Base-by-base conservation (phyloP, 2,113 vertebrate genomes). In the Mola mola region DNA sequence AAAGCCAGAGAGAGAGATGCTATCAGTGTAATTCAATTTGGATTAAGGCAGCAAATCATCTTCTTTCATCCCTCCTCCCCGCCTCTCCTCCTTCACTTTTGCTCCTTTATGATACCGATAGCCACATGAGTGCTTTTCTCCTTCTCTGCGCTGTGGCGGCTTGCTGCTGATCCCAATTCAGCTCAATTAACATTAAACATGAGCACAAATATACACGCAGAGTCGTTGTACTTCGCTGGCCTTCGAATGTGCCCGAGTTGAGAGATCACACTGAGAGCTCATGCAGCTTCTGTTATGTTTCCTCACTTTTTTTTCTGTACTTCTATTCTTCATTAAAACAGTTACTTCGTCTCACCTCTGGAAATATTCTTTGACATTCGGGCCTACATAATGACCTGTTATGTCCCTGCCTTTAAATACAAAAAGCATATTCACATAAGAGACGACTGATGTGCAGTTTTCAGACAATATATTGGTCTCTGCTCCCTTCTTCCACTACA, bases 21-120 rank as follows among this genome's bases (percentile, higher is more conserved):
- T 82, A 85, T 86, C 79, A 15, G 6, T 22, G 49, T 78, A 85
- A 87, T 87, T 87, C 72, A 85, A 85, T 88, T 85, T 83, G 80
- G 82, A 87, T 83, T 88, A 78, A 79, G 13, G 36, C 75, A 24
- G 64, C 60, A 75, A 88, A 85, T 78, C 82, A 68, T 72, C 66
- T 79, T 47, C 68, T 77, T 75, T 77, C 73, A 72, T 81, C 60
- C 71, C 33, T 49, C 55, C 66, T 64, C 46, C 16, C 53, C 20
- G 10, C 17, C 43, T 61, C 60, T 40, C 76, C 72, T 67, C 29
- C 37, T 55, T 74, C 66, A 70, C 77, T 81, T 64, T 53, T 73
- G 60, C 67, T 75, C 75, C 56, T 85, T 74, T 72, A 66, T 66
- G 75, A 80, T 25, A 83, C 69, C 48, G 75, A 79, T 72, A 79